These are phyloP conservation scores for Ophiothrix spiculata DNA, from an alignment of 35 echinoderm and acorn worm species.

Conservation along the genomic window DNA sequence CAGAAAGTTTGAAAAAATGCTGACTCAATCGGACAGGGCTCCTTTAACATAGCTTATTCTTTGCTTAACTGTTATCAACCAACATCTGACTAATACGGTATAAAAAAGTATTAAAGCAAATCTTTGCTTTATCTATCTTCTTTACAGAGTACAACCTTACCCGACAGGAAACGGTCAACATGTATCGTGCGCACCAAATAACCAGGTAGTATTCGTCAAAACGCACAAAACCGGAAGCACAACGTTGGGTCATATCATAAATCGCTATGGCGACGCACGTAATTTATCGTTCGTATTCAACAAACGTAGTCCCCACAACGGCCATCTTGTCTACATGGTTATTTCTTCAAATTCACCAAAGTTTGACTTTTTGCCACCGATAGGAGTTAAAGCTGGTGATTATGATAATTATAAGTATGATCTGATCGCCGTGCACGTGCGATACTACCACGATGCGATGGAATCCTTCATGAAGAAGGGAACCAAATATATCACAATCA, in stretches of 20 bases:
- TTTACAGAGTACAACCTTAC: no score
- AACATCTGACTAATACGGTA: no score
- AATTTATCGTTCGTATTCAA: constrained; percentile 72
- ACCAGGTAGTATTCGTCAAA: constrained; percentile 42
- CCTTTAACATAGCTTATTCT: no score
- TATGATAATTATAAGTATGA: constrained; percentile 42
- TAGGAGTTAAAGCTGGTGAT: neutral
- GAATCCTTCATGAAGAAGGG: constrained; percentile 46
- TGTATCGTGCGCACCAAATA: neutral
- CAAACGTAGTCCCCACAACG: constrained; percentile 29
- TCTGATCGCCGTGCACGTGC: constrained; percentile 54
- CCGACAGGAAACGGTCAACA: no score
- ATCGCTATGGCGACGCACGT: constrained; percentile 41
- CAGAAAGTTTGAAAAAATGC: no score
- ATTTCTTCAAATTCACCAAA: constrained; percentile 2
- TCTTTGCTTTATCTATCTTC: no score
- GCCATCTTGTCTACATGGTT: constrained; percentile 31
- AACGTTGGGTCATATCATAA: constrained; percentile 37
- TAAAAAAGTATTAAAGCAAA: no score
- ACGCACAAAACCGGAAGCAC: constrained; percentile 61
- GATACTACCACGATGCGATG: constrained; percentile 45
- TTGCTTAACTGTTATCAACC: no score
- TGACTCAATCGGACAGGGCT: no score
- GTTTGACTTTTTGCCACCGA: constrained; percentile 24
- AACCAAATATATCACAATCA: constrained; percentile 77